phyloP scores from a whole-genome alignment of 2,888 invertebrate genomes.

The Congeria kusceri region DNA sequence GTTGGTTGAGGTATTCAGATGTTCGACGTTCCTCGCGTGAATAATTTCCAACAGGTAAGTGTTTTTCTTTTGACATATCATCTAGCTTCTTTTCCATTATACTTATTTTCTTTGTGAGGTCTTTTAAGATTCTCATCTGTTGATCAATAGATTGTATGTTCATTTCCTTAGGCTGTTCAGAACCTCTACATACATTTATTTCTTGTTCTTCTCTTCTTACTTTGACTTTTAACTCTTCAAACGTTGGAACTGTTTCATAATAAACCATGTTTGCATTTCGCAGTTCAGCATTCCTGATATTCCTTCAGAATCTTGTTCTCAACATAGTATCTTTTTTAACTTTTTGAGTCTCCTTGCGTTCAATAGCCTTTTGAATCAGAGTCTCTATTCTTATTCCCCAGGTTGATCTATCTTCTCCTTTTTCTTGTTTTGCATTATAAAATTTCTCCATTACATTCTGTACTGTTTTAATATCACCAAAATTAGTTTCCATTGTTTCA shows the following conservation, averaged over 20 bases:
- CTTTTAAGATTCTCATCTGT: conserved; percentile 6
- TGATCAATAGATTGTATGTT: background rate
- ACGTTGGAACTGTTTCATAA: conserved; percentile 4
- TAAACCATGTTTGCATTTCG: conserved; percentile 10
- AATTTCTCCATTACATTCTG: background rate
- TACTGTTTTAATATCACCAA: background rate
- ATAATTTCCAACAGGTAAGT: no score
- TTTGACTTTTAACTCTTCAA: conserved; percentile 5
- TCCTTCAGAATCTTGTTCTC: conserved; percentile 16
- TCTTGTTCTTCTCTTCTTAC: conserved; percentile 9
- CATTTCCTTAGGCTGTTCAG: no score
- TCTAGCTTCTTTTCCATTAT: background rate
- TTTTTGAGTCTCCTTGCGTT: background rate
- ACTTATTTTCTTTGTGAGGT: conserved; percentile 4
- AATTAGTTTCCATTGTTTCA: background rate
- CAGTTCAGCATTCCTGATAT: conserved; percentile 6
- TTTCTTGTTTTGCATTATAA: conserved; percentile 5
- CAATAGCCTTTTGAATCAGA: background rate
- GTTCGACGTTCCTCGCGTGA: no score
- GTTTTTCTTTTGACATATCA: background rate
- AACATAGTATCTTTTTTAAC: conserved; percentile 11
- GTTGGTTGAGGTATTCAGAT: no score
- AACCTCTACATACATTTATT: background rate
- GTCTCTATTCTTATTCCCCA: conserved; percentile 12
- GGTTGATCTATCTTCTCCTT: background rate